These are phyloP conservation scores for Scaptodrosophila lebanonensis DNA, from an alignment of 1,140 invertebrate species.

Conservation along the genomic window DNA sequence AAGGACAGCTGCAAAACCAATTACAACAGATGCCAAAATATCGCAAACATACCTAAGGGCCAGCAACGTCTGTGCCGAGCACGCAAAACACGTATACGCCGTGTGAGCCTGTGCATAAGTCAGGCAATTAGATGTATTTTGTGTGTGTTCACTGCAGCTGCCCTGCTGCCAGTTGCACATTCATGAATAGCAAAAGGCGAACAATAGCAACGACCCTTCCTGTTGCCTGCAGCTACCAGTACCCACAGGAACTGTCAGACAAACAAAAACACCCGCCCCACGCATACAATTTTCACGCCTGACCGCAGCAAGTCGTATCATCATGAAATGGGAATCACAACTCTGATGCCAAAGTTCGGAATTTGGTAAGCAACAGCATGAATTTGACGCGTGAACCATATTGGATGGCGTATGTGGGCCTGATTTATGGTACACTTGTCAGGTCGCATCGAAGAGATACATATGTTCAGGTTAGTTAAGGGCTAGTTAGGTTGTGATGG, in stretches of 20 bases:
- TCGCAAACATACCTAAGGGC: constrained; percentile 17
- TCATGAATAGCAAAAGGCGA: neutral
- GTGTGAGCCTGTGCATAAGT: constrained; percentile 46
- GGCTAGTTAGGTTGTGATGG: no score
- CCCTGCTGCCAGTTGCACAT: neutral
- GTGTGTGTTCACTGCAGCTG: constrained; percentile 8
- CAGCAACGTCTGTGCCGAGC: constrained; percentile 2
- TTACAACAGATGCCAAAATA: constrained; percentile 58
- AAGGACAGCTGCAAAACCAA: constrained; percentile 52
- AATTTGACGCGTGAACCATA: no score
- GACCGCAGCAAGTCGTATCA: no score
- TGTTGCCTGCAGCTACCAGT: constrained; percentile 19
- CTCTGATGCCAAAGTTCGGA: no score
- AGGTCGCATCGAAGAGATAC: no score
- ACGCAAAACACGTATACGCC: constrained; percentile 67
- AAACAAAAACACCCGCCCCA: no score
- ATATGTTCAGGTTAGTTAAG: no score
- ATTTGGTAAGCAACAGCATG: no score
- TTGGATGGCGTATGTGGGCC: neutral
- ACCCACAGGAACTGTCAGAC: no score
- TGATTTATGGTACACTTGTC: constrained; percentile 10
- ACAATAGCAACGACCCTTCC: constrained; percentile 25
- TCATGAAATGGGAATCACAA: no score
- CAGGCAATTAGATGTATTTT: constrained; percentile 55
- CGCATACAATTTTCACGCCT: no score